Evolutionary conservation across 1,140 invertebrate genomes (phyloP).

Genomic region (Rhyacophila brunnea): DNA sequence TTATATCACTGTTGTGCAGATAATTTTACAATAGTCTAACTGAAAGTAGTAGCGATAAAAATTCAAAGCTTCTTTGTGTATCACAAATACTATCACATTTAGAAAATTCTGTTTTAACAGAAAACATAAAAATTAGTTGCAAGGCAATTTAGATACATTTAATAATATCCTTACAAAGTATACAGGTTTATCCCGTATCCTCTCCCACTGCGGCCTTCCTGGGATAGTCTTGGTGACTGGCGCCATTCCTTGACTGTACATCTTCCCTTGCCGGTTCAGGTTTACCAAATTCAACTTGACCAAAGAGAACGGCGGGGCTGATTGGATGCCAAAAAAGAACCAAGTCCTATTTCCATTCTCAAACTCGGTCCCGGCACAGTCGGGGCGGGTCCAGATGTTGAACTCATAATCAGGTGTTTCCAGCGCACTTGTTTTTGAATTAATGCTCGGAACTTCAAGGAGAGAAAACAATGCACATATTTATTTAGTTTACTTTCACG

Average conservation of each 20-base stretch:
- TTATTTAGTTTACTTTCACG: too few species aligned
- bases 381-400: constrained; percentile 87
- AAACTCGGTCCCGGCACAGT: constrained; percentile 84
- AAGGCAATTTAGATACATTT: too few species aligned
- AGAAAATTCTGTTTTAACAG: too few species aligned
- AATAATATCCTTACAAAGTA: constrained; percentile 53
- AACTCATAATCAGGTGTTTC: constrained; percentile 74
- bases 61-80: too few species aligned
- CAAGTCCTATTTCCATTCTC: constrained; percentile 90
- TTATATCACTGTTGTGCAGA: too few species aligned
- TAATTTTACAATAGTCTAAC: too few species aligned
- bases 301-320: constrained; percentile 42
- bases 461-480: too few species aligned
- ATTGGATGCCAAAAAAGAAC: constrained; percentile 90
- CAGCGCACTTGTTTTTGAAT: constrained; percentile 34
- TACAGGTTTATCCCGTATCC: constrained; percentile 71
- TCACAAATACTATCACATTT: too few species aligned
- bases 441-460: constrained; percentile 38
- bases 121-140: too few species aligned
- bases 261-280: constrained; percentile 85
- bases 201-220: constrained; percentile 74
- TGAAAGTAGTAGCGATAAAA: too few species aligned
- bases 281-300: constrained; percentile 85
- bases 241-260: constrained; percentile 89
- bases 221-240: constrained; percentile 73